Percentiles rank a stretch among this genome's conserved stretches.
phyloP scores from a whole-genome alignment of 2,113 vertebrate species.

The Halcyon malimbica region DNA sequence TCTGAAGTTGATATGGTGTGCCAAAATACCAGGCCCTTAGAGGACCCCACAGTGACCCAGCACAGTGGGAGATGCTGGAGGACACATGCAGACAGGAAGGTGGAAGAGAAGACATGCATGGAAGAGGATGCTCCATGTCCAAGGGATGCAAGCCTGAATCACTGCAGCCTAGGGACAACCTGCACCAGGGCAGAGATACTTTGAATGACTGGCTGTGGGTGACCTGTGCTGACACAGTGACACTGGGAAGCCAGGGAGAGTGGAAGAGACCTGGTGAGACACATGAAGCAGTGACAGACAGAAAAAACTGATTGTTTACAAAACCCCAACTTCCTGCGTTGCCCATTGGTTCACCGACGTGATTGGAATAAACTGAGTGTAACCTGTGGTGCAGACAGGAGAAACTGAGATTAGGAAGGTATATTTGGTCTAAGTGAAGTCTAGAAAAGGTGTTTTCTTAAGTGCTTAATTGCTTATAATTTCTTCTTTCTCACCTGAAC shows the following conservation, averaged over 20 bases:
- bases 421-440: neutral
- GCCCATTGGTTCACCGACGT: neutral
- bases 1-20: neutral
- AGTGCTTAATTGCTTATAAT: neutral
- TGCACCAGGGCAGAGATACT: neutral
- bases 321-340: neutral
- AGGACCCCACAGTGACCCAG: neutral
- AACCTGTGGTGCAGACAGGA: neutral
- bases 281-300: neutral
- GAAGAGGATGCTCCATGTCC: neutral
- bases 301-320: neutral
- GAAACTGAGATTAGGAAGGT: neutral
- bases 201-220: neutral
- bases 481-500: neutral
- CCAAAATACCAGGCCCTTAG: neutral
- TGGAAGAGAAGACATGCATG: rapidly evolving
- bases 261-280: neutral
- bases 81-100: rapidly evolving
- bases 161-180: neutral
- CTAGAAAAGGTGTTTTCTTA: neutral
- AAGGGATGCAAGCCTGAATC: neutral
- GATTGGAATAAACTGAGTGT: rapidly evolving
- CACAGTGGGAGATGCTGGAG: neutral
- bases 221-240: neutral
- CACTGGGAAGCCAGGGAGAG: neutral